Base-by-base conservation (phyloP, 37 sponge, comb jelly and placozoan species). In the Ianthella basta region DNA sequence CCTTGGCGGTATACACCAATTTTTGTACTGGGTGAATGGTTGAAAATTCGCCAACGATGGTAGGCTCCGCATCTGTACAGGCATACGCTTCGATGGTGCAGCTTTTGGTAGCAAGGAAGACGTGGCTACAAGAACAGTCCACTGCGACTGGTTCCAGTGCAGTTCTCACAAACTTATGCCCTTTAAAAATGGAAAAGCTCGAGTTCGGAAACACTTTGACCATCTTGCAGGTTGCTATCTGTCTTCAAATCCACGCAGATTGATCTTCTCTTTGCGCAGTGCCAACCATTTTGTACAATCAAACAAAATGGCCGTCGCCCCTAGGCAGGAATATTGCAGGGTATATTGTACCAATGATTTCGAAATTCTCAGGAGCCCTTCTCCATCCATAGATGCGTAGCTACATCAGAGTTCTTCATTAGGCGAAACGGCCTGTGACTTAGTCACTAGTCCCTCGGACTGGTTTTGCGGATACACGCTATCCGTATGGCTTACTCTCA, bases 191-290 rank as follows among this genome's bases (percentile, higher is more conserved):
- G 38, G 54, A 15, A 41, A 75, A 75, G 10, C 54, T 75, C 54
- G 78, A 13, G 53, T 75, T 75, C 19, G 78, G 78, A 15, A 75
- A 75, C 21, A 75, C 78, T 44, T 75, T 75, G 20, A 75, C 78
- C 78, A 75, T 75, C 37, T 36, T 75, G 44, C 27, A 25, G n/a
- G 25, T 27, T 27, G 14, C 25, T 61, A 61, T 19, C 15, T 19
- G 59, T 18, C 16, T 15, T 56, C 15, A 15, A 56, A 56, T 18
- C 59, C 18, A 15, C 18, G 15, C 59, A n/a, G n/a, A n/a, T n/a
- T n/a, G n/a, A n/a, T n/a, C n/a, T n/a, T n/a, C n/a, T n/a, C n/a
- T n/a, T 44, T 44, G 50, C 50, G 50, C 50, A 44, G 8, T 8
- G 50, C 50, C 8, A 44, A 8, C 50, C 8, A 10, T 44, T 8